phyloP scores from a whole-genome alignment of 2,113 vertebrate genomes.

The Saguinus imperator region DNA sequence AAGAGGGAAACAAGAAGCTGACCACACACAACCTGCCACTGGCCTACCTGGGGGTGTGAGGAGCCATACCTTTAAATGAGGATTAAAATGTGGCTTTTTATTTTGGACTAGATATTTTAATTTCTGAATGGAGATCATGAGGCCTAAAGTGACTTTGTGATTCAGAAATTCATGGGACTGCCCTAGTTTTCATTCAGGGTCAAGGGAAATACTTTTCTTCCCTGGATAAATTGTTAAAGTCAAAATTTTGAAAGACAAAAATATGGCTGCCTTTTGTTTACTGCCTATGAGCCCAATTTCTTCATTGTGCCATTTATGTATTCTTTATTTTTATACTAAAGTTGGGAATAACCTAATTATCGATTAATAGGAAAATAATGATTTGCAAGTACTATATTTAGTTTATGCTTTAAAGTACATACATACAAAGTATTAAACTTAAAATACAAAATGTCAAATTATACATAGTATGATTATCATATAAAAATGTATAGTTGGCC shows the following conservation, averaged over 20 bases:
- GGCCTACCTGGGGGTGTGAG: neutral
- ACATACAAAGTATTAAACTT: neutral
- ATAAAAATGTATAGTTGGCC: neutral
- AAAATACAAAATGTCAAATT: neutral
- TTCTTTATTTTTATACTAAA: neutral
- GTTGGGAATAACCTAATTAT: neutral
- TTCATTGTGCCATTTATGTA: neutral
- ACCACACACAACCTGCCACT: neutral
- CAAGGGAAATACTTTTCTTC: neutral
- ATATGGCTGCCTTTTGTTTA: neutral
- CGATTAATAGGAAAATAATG: neutral
- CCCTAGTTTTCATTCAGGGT: neutral
- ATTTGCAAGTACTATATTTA: neutral
- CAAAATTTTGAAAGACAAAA: conserved; percentile 20
- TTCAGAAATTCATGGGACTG: neutral
- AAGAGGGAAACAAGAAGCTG: neutral
- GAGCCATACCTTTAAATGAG: neutral
- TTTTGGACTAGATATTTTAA: neutral
- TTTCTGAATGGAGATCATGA: neutral
- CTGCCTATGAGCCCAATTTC: neutral
- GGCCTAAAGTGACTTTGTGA: neutral
- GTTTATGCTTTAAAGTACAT: neutral
- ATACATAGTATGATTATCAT: neutral
- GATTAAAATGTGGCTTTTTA: neutral
- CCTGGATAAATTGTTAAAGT: neutral